phyloP scores from a whole-genome alignment of 2,888 invertebrate genomes.

The Syrphus vitripennis region DNA sequence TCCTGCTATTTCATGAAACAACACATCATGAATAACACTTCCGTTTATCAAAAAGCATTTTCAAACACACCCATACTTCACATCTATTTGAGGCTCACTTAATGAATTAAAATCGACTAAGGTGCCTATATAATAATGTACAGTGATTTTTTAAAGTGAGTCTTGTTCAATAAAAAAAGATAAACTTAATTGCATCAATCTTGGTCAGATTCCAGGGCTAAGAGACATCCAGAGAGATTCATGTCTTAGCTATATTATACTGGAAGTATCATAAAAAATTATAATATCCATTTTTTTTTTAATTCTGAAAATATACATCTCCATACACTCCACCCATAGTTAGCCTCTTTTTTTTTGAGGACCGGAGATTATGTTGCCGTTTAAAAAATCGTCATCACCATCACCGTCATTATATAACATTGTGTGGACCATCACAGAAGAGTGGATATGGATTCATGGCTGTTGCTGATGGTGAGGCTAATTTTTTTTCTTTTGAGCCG shows the following conservation, averaged over 20 bases:
- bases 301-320: not conserved
- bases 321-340: not conserved
- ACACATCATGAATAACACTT: not conserved
- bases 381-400: constrained; percentile 60
- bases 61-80: not conserved
- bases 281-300: not conserved
- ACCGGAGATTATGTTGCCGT: constrained; percentile 55
- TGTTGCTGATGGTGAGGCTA: not conserved
- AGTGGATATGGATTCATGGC: not conserved
- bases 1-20: not conserved
- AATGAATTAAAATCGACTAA: not conserved
- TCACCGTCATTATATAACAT: constrained; percentile 42
- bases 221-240: not conserved
- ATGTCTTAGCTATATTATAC: not conserved
- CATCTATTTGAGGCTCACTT: not conserved
- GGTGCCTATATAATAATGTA: not conserved
- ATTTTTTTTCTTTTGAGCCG: constrained; percentile 2
- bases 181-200: not conserved
- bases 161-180: not conserved
- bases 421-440: not conserved
- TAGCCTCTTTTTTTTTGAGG: not conserved
- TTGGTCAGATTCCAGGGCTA: not conserved
- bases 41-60: not conserved
- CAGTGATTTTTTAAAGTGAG: not conserved
- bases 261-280: not conserved